Conservation (phyloP, 2,797 vertebrate species). For the Anabas testudineus region DNA sequence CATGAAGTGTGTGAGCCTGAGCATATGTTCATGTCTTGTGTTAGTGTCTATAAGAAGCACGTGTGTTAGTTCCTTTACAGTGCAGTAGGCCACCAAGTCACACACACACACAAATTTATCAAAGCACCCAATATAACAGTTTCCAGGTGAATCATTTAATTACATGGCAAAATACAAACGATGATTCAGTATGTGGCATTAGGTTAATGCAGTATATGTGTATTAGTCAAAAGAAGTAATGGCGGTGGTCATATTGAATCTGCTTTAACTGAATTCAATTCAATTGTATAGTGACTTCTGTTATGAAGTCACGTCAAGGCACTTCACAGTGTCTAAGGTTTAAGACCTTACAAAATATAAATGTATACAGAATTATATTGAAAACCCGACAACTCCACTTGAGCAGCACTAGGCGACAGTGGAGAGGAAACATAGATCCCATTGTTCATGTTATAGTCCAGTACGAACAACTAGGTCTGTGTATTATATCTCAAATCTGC, state of each 20-base stretch:
- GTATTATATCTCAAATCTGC: neutral
- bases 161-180: neutral
- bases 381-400: no score
- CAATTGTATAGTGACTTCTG: no score
- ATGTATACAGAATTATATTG: no score
- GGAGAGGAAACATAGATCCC: neutral
- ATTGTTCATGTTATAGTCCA: neutral
- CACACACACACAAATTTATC: neutral
- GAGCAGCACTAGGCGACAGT: no score
- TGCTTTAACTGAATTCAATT: no score
- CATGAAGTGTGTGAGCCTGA: slow-evolving; percentile 15
- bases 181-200: neutral
- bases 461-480: neutral
- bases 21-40: slow-evolving; percentile 20
- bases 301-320: no score
- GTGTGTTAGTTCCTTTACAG: slow-evolving; percentile 34
- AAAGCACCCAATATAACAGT: no score
- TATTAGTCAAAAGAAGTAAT: neutral
- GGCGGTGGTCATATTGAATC: neutral
- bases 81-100: slow-evolving; percentile 25
- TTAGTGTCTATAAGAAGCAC: slow-evolving; percentile 12
- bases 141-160: neutral
- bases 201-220: no score
- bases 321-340: no score
- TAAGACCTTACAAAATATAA: no score